These are phyloP conservation scores for Tautogolabrus adspersus DNA, from an alignment of 2,113 vertebrate species.

Conservation along the genomic window DNA sequence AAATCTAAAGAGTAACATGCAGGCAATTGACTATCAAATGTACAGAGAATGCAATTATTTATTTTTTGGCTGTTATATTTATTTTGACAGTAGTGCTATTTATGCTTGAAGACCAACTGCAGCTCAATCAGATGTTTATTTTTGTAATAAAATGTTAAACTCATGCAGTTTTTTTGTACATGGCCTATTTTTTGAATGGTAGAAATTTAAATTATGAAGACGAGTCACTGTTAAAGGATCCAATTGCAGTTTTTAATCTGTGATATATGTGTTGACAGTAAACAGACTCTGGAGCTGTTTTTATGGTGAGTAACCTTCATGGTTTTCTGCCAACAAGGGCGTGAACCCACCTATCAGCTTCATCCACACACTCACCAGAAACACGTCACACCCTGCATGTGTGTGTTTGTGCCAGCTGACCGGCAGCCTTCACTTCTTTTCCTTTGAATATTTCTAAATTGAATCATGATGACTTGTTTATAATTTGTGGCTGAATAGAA, in stretches of 20 bases:
- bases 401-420: constrained; percentile 26
- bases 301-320: not conserved
- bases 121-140: constrained; percentile 13
- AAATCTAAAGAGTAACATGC: constrained; percentile 28
- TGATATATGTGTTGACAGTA: no score
- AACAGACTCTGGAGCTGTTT: no score
- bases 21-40: no score
- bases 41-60: not conserved
- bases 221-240: not conserved
- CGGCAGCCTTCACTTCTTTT: no score
- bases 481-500: no score
- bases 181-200: no score
- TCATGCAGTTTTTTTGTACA: no score
- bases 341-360: constrained; percentile 57
- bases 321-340: constrained; percentile 57
- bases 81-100: no score
- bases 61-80: not conserved
- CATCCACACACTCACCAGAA: constrained; percentile 36
- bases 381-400: constrained; percentile 31
- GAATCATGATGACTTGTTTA: no score
- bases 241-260: not conserved
- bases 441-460: no score
- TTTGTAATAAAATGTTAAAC: constrained; percentile 49
- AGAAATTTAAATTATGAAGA: not conserved
- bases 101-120: not conserved